A percentile compares a stretch with the other conserved stretches of the same genome.
Evolutionary conservation across 1,140 invertebrate species (phyloP).

Genomic region (Cydia pomonella): DNA sequence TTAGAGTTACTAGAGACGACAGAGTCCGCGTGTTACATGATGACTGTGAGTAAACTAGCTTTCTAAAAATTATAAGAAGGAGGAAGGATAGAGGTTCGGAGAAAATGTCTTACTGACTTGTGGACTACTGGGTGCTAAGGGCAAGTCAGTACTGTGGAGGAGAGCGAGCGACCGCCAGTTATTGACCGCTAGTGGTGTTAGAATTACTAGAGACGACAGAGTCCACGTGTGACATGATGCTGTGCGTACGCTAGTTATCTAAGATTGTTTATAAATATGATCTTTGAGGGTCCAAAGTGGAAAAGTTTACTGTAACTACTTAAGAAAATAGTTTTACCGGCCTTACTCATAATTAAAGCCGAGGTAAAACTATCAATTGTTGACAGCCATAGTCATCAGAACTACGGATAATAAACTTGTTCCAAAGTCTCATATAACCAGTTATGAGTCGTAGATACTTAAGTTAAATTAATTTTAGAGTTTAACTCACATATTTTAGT

Average conservation of each 20-base stretch:
- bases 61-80: background rate
- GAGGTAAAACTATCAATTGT: no score
- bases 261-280: no score
- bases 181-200: constrained; percentile 87
- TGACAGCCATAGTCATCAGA: no score
- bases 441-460: no score
- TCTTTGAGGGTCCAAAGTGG: no score
- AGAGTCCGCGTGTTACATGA: constrained; percentile 88
- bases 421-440: no score
- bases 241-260: constrained; percentile 52
- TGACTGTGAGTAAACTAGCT: constrained; percentile 63
- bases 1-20: constrained; percentile 86
- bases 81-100: constrained; percentile 59
- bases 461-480: no score
- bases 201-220: constrained; percentile 86
- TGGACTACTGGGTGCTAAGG: constrained; percentile 85
- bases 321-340: no score
- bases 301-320: no score
- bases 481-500: no score
- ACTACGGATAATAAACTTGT: no score
- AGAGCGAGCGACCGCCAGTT: constrained; percentile 85
- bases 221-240: constrained; percentile 87
- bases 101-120: constrained; percentile 89
- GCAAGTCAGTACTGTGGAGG: constrained; percentile 86
- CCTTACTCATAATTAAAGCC: no score